These are phyloP conservation scores for Chironomus tepperi DNA, from an alignment of 1,140 invertebrate genomes.

Conservation along the genomic window DNA sequence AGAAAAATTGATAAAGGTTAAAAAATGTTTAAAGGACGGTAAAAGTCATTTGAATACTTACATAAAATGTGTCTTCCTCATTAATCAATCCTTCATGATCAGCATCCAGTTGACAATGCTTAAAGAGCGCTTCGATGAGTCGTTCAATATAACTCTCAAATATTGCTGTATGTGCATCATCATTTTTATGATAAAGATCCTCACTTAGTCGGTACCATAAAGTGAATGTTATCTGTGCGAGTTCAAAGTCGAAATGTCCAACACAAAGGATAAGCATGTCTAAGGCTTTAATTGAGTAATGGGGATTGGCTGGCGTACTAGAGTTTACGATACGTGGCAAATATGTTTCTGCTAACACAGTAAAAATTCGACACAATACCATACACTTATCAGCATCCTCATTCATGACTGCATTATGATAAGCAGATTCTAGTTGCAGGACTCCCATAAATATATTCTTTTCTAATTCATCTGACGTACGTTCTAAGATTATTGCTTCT, in stretches of 20 bases:
- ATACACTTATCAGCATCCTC: constrained; percentile 87
- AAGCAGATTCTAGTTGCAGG: constrained; percentile 71
- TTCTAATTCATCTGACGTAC: constrained; percentile 51
- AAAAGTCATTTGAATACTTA: constrained; percentile 33
- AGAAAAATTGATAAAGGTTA: constrained; percentile 47
- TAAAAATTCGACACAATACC: constrained; percentile 92
- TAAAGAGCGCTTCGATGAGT: constrained; percentile 71
- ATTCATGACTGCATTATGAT: constrained; percentile 82
- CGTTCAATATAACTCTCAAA: constrained; percentile 89
- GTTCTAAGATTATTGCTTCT: constrained; percentile 59
- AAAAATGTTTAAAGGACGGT: background rate
- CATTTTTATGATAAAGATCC: constrained; percentile 81
- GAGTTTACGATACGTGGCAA: constrained; percentile 69
- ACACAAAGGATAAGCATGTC: constrained; percentile 87
- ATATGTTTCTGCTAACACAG: constrained; percentile 86
- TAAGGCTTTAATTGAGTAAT: constrained; percentile 78
- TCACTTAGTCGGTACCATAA: constrained; percentile 95
- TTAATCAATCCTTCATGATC: constrained; percentile 87
- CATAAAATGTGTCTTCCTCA: constrained; percentile 68
- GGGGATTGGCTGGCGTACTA: constrained; percentile 45
- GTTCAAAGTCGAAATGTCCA: constrained; percentile 96
- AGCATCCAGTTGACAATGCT: constrained; percentile 83
- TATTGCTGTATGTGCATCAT: constrained; percentile 61
- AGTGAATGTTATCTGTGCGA: constrained; percentile 94
- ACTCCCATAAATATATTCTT: constrained; percentile 74